These are phyloP conservation scores for Dasypogon diadema DNA, from an alignment of 2,888 invertebrate species.

Conservation along the genomic window DNA sequence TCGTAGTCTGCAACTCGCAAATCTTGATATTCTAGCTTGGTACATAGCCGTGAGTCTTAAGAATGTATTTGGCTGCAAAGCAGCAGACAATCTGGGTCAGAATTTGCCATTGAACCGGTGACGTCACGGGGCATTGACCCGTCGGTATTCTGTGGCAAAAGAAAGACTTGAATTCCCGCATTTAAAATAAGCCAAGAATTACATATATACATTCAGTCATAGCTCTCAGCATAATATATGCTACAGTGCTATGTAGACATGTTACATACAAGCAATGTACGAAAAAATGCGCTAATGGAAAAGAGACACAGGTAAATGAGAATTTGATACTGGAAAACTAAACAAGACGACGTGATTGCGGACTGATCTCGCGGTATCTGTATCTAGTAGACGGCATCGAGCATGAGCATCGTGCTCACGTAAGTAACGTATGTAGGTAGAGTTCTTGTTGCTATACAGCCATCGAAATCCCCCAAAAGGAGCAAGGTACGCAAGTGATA, in stretches of 20 bases:
- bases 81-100: slow-evolving; percentile 70
- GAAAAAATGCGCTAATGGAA: slow-evolving; percentile 46
- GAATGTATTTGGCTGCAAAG: slow-evolving; percentile 54
- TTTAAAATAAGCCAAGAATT: slow-evolving; percentile 51
- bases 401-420: slow-evolving; percentile 25
- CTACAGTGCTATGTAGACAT: slow-evolving; percentile 38
- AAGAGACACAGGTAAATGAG: slow-evolving; percentile 48
- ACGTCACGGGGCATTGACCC: slow-evolving; percentile 68
- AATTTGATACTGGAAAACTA: slow-evolving; percentile 46
- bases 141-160: slow-evolving; percentile 52
- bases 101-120: slow-evolving; percentile 70
- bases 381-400: slow-evolving; percentile 32
- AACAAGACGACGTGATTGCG: slow-evolving; percentile 42
- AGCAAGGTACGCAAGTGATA: slow-evolving; percentile 41
- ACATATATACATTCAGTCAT: slow-evolving; percentile 36
- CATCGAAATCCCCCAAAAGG: slow-evolving; percentile 23
- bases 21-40: slow-evolving; percentile 28
- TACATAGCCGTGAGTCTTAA: slow-evolving; percentile 20
- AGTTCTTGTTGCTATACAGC: slow-evolving; percentile 26
- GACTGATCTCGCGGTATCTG: slow-evolving; percentile 12
- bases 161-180: slow-evolving; percentile 53
- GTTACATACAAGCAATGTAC: slow-evolving; percentile 18
- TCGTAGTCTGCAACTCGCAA: slow-evolving; percentile 7
- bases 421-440: slow-evolving; percentile 8
- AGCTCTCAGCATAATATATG: slow-evolving; percentile 36